Evolutionary conservation across 2,888 invertebrate genomes (phyloP).

Genomic region (Unio pictorum): DNA sequence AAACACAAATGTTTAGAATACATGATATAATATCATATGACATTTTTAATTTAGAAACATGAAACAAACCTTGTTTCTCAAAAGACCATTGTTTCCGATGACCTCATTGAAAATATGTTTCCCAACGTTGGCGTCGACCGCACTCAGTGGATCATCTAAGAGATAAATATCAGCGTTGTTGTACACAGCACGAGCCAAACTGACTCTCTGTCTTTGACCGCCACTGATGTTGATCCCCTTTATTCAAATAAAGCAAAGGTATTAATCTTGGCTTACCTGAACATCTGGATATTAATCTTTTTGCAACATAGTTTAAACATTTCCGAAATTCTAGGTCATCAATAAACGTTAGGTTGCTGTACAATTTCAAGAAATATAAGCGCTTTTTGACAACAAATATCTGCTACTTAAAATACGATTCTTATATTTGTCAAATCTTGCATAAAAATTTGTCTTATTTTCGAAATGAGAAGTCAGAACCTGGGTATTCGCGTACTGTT

Average conservation of each 20-base stretch:
- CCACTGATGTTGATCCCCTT: conserved; percentile 72
- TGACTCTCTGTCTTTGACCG: conserved; percentile 71
- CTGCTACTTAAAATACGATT: no score
- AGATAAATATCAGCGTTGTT: conserved; percentile 79
- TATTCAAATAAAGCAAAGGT: conserved; percentile 3
- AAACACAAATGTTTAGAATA: no score
- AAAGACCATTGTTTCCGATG: conserved; percentile 81
- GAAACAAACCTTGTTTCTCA: conserved; percentile 70
- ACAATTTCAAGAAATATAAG: no score
- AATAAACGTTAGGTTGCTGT: no score
- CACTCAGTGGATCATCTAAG: conserved; percentile 94
- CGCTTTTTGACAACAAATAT: no score
- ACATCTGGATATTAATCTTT: neutral
- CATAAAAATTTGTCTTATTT: no score
- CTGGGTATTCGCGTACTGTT: no score
- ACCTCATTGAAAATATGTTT: conserved; percentile 97
- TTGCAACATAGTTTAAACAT: neutral
- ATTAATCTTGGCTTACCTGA: neutral
- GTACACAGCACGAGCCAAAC: conserved; percentile 70
- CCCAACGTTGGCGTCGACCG: conserved; percentile 97
- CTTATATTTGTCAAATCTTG: no score
- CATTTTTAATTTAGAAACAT: no score
- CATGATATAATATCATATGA: no score
- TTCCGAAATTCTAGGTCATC: neutral
- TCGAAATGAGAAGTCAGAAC: no score